These are phyloP conservation scores for Cirrhinus mrigala DNA, from an alignment of 2,797 vertebrate genomes.

Conservation along the genomic window DNA sequence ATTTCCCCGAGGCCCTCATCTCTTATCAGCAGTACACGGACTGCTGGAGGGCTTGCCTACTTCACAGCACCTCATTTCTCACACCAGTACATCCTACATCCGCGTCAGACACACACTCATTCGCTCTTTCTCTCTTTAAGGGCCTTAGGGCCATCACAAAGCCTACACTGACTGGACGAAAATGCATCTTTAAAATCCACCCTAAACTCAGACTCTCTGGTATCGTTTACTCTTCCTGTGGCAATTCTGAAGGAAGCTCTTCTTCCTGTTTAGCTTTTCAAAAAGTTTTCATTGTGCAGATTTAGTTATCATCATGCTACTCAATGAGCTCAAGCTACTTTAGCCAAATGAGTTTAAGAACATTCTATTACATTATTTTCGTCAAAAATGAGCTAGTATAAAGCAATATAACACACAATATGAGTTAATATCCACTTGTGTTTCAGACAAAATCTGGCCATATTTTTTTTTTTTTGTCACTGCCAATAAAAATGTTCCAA, in stretches of 20 bases:
- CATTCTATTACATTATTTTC: background rate
- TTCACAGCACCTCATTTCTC: conserved; percentile 59
- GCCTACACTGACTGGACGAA: conserved; percentile 42
- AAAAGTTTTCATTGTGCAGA: conserved; percentile 1
- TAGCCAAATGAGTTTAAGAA: background rate
- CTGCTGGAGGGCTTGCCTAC: conserved; percentile 55
- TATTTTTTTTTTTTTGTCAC: no score
- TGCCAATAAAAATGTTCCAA: background rate
- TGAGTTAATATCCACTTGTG: background rate
- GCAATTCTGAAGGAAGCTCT: conserved; percentile 25
- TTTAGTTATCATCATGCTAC: background rate
- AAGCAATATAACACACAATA: background rate
- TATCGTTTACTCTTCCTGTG: conserved; percentile 35
- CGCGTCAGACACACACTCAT: conserved; percentile 37
- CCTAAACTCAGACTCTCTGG: conserved; percentile 6
- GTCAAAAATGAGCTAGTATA: background rate
- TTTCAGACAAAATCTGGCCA: background rate
- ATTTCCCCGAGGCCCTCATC: conserved; percentile 42
- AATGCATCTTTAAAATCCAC: conserved; percentile 46
- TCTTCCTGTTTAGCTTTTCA: conserved; percentile 23
- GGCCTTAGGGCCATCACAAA: conserved; percentile 42
- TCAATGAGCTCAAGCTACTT: background rate
- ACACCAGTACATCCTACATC: conserved; percentile 51
- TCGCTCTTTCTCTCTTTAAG: conserved; percentile 27
- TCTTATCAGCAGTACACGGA: conserved; percentile 46